A percentile compares a stretch with the other conserved stretches of the same genome.
Evolutionary conservation across 2,797 vertebrate genomes (phyloP).

Genomic region (Chanos chanos): DNA sequence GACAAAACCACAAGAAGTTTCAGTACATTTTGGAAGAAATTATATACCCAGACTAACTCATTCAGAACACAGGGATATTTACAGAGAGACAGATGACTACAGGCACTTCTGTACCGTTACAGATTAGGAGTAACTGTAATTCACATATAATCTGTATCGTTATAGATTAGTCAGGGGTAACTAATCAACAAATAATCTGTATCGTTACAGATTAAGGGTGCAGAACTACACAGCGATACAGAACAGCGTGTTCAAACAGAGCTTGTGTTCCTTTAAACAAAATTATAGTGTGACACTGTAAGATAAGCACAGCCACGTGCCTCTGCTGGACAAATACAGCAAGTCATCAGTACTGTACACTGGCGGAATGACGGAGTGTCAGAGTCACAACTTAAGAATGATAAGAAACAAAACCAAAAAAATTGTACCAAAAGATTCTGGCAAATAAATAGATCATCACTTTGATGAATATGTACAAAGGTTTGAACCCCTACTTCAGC

Average conservation of each 20-base stretch:
- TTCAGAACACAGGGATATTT: constrained; percentile 1
- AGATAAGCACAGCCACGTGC: constrained; percentile 4
- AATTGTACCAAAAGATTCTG: constrained; percentile 44
- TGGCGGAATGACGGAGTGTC: constrained; percentile 30
- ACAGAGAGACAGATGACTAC: constrained; percentile 30
- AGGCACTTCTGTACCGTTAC: constrained; percentile 46
- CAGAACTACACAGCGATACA: constrained; percentile 9
- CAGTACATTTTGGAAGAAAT: constrained; percentile 26
- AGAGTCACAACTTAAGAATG: constrained; percentile 4
- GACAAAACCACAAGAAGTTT: constrained; percentile 32
- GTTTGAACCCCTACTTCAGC: constrained; percentile 11
- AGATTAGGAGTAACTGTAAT: constrained; percentile 19
- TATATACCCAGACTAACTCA: too few relatives aligned
- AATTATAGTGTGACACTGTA: constrained; percentile 22
- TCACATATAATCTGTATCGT: not conserved
- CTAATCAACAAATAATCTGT: not conserved
- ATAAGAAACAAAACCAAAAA: not conserved
- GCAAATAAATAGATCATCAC: constrained; percentile 82
- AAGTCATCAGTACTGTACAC: constrained; percentile 5
- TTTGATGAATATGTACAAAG: constrained; percentile 78
- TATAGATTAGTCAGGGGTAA: constrained; percentile 18
- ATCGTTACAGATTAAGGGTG: not conserved
- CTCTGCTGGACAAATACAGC: constrained; percentile 4
- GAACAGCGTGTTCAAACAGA: not conserved
- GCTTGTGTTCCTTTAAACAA: not conserved